A percentile compares a stretch with the other conserved stretches of the same genome.
Conservation (phyloP, 1,140 invertebrate species). For the Lordiphosa collinella region DNA sequence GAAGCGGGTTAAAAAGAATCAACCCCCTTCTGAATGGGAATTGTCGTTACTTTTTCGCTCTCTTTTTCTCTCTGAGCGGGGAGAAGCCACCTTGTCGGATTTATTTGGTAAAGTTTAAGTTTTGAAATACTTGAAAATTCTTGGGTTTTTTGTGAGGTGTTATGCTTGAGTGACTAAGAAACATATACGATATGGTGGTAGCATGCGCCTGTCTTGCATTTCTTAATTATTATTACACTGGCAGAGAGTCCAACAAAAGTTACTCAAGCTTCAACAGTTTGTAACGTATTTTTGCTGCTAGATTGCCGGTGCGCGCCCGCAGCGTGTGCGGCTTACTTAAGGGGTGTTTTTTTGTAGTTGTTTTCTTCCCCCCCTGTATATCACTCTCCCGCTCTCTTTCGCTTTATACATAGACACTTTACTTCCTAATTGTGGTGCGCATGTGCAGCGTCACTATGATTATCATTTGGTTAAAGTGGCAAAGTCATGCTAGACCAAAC, state of each 20-base stretch:
- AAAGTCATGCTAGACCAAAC: conserved; percentile 50
- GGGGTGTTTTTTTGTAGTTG: conserved; percentile 40
- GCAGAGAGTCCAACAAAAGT: conserved; percentile 33
- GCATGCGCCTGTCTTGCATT: conserved; percentile 57
- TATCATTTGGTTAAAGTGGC: conserved; percentile 64
- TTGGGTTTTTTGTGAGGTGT: conserved; percentile 27
- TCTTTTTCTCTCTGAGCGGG: neutral
- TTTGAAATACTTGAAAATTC: conserved; percentile 7
- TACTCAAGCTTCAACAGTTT: conserved; percentile 66
- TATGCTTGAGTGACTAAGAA: conserved; percentile 60
- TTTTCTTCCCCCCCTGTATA: neutral
- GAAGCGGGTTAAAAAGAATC: no score
- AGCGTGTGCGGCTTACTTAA: conserved; percentile 44
- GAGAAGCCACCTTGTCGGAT: neutral
- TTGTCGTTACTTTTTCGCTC: neutral
- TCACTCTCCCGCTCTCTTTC: neutral
- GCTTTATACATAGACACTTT: conserved; percentile 33
- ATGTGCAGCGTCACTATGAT: conserved; percentile 76
- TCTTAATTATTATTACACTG: conserved; percentile 66
- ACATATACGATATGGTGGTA: conserved; percentile 18
- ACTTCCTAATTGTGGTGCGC: conserved; percentile 69
- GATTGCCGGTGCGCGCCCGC: conserved; percentile 36
- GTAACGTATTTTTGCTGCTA: conserved; percentile 68
- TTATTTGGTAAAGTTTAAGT: no score
- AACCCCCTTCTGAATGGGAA: no score